phyloP scores from a whole-genome alignment of 2,888 invertebrate species.

The Sacculina carcini region DNA sequence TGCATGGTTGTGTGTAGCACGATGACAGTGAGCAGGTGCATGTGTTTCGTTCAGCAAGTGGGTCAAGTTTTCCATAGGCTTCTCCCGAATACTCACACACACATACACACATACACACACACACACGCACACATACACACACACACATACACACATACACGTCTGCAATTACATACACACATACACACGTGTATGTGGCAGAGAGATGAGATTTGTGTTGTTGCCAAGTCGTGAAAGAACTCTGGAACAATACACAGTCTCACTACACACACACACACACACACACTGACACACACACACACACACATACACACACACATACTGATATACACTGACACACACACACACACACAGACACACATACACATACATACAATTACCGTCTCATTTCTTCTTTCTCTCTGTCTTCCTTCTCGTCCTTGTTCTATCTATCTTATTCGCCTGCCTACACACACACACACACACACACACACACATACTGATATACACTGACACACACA shows the following conservation, averaged over 20 bases:
- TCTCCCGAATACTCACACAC: not conserved
- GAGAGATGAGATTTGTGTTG: not conserved
- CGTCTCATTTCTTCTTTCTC: not conserved
- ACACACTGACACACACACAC: slow-evolving; percentile 1
- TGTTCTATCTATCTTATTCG: not conserved
- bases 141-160: not conserved
- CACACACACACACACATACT: no score
- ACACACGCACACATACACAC: not conserved
- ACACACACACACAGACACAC: no score
- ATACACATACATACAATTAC: not conserved
- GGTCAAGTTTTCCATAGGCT: not conserved
- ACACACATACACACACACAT: not conserved
- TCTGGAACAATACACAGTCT: not conserved
- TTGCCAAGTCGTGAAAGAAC: no score
- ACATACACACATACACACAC: slow-evolving; percentile 1
- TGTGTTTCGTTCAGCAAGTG: no score
- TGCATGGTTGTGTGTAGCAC: not conserved
- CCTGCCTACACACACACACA: no score
- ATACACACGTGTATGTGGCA: not conserved
- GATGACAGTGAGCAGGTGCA: no score
- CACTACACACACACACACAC: not conserved
- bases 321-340: no score
- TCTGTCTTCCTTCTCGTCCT: not conserved
- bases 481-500: no score
- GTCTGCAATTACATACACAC: not conserved